Percentiles rank a stretch among this genome's conserved stretches.
Evolutionary conservation across 2,888 invertebrate species (phyloP).

Genomic region (Lepetodrilus schrolli): DNA sequence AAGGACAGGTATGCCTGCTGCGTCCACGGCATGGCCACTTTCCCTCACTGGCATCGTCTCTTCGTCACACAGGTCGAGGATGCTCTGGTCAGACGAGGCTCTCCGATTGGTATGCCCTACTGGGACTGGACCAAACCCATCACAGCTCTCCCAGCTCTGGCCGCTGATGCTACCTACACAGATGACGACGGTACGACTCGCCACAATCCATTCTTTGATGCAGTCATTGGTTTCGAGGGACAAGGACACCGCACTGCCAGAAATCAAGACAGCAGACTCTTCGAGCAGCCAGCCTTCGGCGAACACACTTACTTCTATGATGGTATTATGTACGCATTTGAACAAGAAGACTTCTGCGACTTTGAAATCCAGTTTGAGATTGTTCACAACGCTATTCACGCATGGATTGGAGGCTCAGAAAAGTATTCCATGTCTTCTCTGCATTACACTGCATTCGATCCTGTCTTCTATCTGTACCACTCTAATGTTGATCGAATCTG

Average conservation of each 20-base stretch:
- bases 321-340: constrained; percentile 41
- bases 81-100: constrained; percentile 40
- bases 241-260: constrained; percentile 29
- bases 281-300: constrained; percentile 34
- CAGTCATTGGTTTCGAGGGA: constrained; percentile 36
- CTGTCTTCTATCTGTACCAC: constrained; percentile 36
- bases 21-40: constrained; percentile 42
- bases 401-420: constrained; percentile 30
- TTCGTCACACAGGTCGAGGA: constrained; percentile 42
- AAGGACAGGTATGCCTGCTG: constrained; percentile 39
- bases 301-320: constrained; percentile 44
- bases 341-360: constrained; percentile 47
- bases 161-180: constrained; percentile 36
- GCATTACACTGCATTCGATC: constrained; percentile 38
- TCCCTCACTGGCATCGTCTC: constrained; percentile 40
- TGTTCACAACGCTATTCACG: constrained; percentile 34
- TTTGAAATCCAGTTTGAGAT: constrained; percentile 45
- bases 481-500: constrained; percentile 36
- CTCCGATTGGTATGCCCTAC: constrained; percentile 45
- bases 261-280: constrained; percentile 30
- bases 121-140: constrained; percentile 47
- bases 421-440: constrained; percentile 36
- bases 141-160: constrained; percentile 38
- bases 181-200: constrained; percentile 31
- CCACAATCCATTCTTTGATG: constrained; percentile 44